Evolutionary conservation across 2,888 invertebrate species (phyloP).

Genomic region (Lycocerus yunnanus): DNA sequence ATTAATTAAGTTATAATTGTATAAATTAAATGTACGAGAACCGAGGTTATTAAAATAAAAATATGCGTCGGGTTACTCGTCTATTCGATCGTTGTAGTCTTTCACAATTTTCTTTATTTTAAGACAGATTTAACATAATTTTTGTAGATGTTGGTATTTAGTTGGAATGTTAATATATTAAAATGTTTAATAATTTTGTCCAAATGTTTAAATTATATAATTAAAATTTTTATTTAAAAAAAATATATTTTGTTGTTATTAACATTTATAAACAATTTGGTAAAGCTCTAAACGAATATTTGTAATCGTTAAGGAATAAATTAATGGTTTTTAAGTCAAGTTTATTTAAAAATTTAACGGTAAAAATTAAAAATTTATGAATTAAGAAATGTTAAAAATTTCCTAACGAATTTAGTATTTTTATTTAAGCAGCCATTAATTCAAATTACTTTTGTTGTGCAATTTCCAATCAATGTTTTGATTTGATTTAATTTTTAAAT

Average conservation of each 20-base stretch:
- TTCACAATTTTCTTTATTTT: not conserved
- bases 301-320: conserved; percentile 8
- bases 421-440: not conserved
- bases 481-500: not conserved
- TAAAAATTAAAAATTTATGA: conserved; percentile 1
- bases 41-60: not conserved
- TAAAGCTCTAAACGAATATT: not conserved
- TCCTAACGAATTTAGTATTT: not conserved
- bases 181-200: not conserved
- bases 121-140: not conserved
- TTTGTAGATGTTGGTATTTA: not conserved
- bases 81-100: not conserved
- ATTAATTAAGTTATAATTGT: not conserved
- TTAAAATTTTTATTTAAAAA: not conserved
- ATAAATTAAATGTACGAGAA: not conserved
- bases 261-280: not conserved
- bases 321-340: conserved; percentile 3
- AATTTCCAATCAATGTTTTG: not conserved
- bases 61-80: not conserved
- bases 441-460: not conserved
- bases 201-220: not conserved
- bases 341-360: conserved; percentile 5
- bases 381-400: not conserved
- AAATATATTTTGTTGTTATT: not conserved
- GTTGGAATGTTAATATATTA: not conserved